Conservation (phyloP, 2,113 vertebrate genomes). For the Motacilla alba region DNA sequence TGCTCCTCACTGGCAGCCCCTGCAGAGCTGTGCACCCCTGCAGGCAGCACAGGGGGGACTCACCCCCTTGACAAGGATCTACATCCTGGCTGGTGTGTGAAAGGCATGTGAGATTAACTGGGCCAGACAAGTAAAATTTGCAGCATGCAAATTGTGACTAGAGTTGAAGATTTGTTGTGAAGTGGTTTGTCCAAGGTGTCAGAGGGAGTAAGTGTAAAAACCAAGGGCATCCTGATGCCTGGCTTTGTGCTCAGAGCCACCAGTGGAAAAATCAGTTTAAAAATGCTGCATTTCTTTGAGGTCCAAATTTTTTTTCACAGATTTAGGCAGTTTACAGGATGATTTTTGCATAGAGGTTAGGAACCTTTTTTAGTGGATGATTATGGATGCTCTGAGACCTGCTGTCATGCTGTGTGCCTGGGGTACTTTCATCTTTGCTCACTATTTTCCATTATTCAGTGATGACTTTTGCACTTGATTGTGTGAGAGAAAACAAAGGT, state of each 20-base stretch:
- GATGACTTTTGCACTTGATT: conserved; percentile 31
- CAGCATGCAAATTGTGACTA: neutral
- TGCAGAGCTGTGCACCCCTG: neutral
- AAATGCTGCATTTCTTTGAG: neutral
- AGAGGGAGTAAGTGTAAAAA: neutral
- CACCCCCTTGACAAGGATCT: neutral
- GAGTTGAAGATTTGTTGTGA: neutral
- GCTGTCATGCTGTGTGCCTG: neutral
- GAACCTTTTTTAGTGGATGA: neutral
- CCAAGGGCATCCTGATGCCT: neutral
- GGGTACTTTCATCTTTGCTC: neutral
- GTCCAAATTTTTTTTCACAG: neutral
- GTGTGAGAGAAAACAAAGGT: neutral
- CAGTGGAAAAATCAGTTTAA: neutral
- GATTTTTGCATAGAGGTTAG: conserved; percentile 54
- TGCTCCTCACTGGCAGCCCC: rapidly evolving
- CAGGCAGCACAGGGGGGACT: neutral
- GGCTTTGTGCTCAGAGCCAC: neutral
- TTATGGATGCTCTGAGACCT: neutral
- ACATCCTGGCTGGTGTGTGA: neutral
- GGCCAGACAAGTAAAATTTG: neutral
- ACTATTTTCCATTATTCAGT: conserved; percentile 15
- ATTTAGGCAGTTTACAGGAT: neutral
- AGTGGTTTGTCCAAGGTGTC: neutral
- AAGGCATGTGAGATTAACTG: neutral